Conservation (phyloP, 2,113 vertebrate species). For the Tychaedon coryphoeus region DNA sequence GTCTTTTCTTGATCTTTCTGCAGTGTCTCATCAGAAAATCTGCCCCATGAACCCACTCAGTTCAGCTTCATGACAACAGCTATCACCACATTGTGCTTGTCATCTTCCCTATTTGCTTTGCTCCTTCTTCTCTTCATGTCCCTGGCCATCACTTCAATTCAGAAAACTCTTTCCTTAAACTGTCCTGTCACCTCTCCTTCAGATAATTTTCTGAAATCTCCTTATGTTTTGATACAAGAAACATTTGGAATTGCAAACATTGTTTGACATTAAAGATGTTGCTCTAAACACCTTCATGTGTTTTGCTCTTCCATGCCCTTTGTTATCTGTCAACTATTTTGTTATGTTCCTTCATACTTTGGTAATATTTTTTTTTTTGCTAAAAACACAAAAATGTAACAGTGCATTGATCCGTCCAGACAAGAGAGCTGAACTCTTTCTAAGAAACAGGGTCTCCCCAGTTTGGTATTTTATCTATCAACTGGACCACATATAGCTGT, state of each 20-base stretch:
- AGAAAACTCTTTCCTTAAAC: not conserved
- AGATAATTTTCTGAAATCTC: not conserved
- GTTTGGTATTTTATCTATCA: not conserved
- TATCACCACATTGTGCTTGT: not conserved
- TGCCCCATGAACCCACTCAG: not conserved
- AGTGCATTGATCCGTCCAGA: not conserved
- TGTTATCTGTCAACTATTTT: not conserved
- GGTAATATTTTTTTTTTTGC: not conserved
- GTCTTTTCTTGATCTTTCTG: constrained; percentile 38
- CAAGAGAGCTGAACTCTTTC: not conserved
- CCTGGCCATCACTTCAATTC: not conserved
- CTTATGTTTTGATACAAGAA: not conserved
- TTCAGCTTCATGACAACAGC: not conserved
- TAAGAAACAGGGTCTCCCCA: not conserved
- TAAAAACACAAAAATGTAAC: not conserved
- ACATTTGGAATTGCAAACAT: not conserved
- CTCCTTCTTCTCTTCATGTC: not conserved
- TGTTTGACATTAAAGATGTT: rapidly evolving
- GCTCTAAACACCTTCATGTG: not conserved
- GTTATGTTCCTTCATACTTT: not conserved
- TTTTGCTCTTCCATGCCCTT: not conserved
- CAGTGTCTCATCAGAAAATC: not conserved
- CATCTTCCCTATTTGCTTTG: not conserved
- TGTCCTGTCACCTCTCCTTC: not conserved
- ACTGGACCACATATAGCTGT: not conserved